Base-by-base conservation (phyloP, 2,797 vertebrate species). In the Kryptolebias ocellatus region DNA sequence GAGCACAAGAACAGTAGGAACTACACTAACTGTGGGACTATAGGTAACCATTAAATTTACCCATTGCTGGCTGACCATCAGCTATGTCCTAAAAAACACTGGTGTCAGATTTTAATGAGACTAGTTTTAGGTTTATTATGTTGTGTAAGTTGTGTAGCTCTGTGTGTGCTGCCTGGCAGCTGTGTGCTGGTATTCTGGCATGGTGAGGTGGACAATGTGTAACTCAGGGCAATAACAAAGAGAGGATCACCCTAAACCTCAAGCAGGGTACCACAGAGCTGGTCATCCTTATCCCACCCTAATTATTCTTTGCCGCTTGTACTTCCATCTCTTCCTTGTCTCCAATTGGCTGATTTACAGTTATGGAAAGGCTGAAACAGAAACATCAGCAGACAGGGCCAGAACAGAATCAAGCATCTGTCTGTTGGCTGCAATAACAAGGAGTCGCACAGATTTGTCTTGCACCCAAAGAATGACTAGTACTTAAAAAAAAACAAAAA, bases 231-330 rank as follows among this genome's bases (percentile, higher is more conserved):
- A 61, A 76, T 60, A 52, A 72, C 47, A 65, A 62, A 29, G 39
- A 66, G 20, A 66, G 54, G 20, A 72, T 70, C 64, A 67, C 49
- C 60, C 52, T 49, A 51, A 68, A 31, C 47, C 64, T 64, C 0
- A 2, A 67, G 57, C 27, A 24, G 62, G 44, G 54, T 20, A 62
- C 29, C 54, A 46, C 27, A 5, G 20, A 72, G 53, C 55, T 39
- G 45, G 50, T 20, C 61, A 53, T 77, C 34, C 60, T 80, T 82
- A 74, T 79, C 74, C 67, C 64, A 53, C 4, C 24, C 45, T 72
- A 44, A 84, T 86, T 65, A 70, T 68, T 55, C 45, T 51, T 47
- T 71, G 57, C 62, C 47, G 52, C 14, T 1, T 47, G 61, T 29
- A n/a, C 28, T 59, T 39, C 67, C 34, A 28, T 45, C 53, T 70